A percentile compares a stretch with the other conserved stretches of the same genome.
These are phyloP conservation scores for Brenthis daphne DNA, from an alignment of 2,888 invertebrate genomes.

Conservation along the genomic window DNA sequence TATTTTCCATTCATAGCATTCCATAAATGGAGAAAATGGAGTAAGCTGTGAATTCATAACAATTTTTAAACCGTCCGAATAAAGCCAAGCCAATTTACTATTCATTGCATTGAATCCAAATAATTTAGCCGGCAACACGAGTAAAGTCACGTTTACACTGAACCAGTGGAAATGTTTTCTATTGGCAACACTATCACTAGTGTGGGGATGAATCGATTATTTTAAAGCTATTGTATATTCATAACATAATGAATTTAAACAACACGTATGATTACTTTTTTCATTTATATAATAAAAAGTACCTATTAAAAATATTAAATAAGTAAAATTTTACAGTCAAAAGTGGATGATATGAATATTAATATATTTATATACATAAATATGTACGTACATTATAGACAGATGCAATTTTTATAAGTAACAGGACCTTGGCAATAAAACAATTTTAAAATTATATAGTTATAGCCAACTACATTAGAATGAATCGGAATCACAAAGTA, in stretches of 20 bases:
- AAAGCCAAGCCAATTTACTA: slow-evolving; percentile 39
- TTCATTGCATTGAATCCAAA: slow-evolving; percentile 53
- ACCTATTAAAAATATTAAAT: too few species aligned
- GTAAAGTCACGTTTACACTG: slow-evolving; percentile 57
- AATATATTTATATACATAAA: too few species aligned
- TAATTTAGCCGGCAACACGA: slow-evolving; percentile 53
- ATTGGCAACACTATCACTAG: slow-evolving; percentile 46
- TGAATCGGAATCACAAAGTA: neutral
- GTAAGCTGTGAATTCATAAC: slow-evolving; percentile 32
- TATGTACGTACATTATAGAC: too few species aligned
- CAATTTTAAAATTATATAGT: too few species aligned
- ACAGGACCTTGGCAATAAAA: too few species aligned
- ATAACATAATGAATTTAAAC: slow-evolving; percentile 5
- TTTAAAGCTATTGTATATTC: slow-evolving; percentile 8
- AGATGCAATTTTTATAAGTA: too few species aligned
- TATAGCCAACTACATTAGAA: too few species aligned
- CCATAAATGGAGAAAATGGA: slow-evolving; percentile 20
- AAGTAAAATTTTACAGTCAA: too few species aligned
- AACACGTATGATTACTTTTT: neutral
- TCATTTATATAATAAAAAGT: too few species aligned
- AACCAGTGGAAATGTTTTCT: slow-evolving; percentile 57
- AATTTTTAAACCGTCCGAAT: slow-evolving; percentile 31
- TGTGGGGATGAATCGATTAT: slow-evolving; percentile 21
- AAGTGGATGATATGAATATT: too few species aligned
- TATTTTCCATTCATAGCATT: slow-evolving; percentile 24